A percentile compares a stretch with the other conserved stretches of the same genome.
These are phyloP conservation scores for Melanophora roralis DNA, from an alignment of 2,888 invertebrate species.

Conservation along the genomic window DNA sequence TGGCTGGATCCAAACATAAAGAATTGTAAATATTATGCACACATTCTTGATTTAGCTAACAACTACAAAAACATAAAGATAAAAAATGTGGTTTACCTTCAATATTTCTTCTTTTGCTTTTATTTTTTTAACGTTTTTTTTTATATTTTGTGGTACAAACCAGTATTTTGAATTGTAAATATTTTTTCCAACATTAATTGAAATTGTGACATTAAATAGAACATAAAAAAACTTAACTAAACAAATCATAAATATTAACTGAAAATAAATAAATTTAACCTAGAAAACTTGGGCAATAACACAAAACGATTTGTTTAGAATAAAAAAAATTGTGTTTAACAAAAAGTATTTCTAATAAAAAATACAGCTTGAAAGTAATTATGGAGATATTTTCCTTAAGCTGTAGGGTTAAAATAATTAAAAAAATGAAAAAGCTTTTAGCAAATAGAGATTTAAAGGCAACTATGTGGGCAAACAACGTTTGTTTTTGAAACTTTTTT, in stretches of 20 bases:
- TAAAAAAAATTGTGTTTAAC: too few relatives aligned
- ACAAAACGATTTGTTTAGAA: too few relatives aligned
- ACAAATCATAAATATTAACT: conserved; percentile 52
- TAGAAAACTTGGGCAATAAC: conserved; percentile 23
- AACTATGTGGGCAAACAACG: too few relatives aligned
- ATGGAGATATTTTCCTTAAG: too few relatives aligned
- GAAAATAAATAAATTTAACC: conserved; percentile 45
- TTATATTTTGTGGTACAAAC: too few relatives aligned
- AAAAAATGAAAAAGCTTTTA: too few relatives aligned
- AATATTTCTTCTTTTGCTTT: conserved; percentile 1
- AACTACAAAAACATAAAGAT: neutral
- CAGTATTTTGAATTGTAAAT: neutral
- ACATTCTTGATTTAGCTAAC: conserved; percentile 29
- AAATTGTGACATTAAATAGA: conserved; percentile 46
- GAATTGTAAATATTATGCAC: conserved; percentile 34
- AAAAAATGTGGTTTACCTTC: conserved; percentile 45
- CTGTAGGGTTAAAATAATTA: too few relatives aligned
- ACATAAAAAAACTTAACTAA: conserved; percentile 11
- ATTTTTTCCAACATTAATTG: conserved; percentile 16
- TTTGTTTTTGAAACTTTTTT: too few relatives aligned
- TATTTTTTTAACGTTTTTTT: too few relatives aligned
- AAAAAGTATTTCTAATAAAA: too few relatives aligned
- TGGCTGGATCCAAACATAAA: conserved; percentile 24
- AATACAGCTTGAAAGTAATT: too few relatives aligned
- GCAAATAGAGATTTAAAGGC: too few relatives aligned